Percentiles rank a stretch among this genome's conserved stretches.
These are phyloP conservation scores for Scomber japonicus DNA, from an alignment of 2,113 vertebrate species.

Conservation along the genomic window DNA sequence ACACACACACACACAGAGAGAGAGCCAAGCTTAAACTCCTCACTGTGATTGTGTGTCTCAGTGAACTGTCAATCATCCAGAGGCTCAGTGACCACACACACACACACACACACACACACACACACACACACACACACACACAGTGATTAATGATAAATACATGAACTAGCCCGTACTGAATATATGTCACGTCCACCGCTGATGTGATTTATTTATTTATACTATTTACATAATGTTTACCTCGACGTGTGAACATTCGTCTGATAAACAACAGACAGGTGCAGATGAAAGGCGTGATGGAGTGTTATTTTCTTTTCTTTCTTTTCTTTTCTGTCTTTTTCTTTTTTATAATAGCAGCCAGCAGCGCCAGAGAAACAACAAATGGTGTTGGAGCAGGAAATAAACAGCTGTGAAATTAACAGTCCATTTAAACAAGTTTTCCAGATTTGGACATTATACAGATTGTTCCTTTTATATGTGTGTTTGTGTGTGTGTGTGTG, in stretches of 20 bases:
- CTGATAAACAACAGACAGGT: no score
- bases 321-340: no score
- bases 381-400: no score
- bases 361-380: no score
- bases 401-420: no score
- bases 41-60: neutral
- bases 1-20: neutral
- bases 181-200: no score
- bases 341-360: no score
- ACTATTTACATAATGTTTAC: neutral
- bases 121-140: neutral
- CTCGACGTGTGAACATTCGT: neutral
- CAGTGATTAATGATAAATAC: neutral
- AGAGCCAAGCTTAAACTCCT: neutral
- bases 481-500: conserved; percentile 18
- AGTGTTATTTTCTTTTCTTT: no score
- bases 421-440: no score
- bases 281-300: no score
- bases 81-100: neutral
- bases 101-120: neutral
- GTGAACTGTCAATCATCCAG: conserved; percentile 38
- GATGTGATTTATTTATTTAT: no score
- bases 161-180: neutral
- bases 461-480: neutral
- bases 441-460: no score